phyloP scores from a whole-genome alignment of 2,113 vertebrate genomes.

The Psephotus haematonotus region DNA sequence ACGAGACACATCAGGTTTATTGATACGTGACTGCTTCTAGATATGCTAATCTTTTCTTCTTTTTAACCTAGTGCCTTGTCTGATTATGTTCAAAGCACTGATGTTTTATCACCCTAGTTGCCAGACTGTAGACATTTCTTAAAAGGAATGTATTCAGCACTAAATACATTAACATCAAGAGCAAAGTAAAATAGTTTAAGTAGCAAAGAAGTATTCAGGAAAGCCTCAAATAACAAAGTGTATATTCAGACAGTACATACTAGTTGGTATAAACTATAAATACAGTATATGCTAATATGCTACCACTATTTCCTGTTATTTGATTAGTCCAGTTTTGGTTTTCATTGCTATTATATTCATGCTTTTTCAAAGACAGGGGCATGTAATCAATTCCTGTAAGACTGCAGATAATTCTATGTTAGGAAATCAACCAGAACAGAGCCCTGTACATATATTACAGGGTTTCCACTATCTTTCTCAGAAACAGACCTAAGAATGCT shows the following conservation, averaged over 20 bases:
- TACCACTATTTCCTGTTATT: not conserved
- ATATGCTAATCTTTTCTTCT: not conserved
- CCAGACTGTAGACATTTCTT: not conserved
- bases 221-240: not conserved
- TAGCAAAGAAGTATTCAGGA: not conserved
- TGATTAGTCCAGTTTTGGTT: not conserved
- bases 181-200: not conserved
- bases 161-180: not conserved
- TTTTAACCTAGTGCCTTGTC: not conserved
- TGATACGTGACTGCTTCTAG: not conserved
- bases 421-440: not conserved
- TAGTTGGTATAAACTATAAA: not conserved
- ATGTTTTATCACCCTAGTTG: not conserved
- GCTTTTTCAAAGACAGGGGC: not conserved
- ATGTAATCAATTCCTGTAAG: not conserved
- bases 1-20: not conserved
- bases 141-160: not conserved
- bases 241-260: not conserved
- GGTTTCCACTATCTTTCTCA: not conserved
- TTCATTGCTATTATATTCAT: not conserved
- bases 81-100: not conserved
- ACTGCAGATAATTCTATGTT: not conserved
- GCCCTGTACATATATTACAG: not conserved
- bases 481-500: not conserved
- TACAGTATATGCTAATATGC: not conserved